Evolutionary conservation across 1,140 invertebrate species (phyloP).

Genomic region (Papilio polytes): DNA sequence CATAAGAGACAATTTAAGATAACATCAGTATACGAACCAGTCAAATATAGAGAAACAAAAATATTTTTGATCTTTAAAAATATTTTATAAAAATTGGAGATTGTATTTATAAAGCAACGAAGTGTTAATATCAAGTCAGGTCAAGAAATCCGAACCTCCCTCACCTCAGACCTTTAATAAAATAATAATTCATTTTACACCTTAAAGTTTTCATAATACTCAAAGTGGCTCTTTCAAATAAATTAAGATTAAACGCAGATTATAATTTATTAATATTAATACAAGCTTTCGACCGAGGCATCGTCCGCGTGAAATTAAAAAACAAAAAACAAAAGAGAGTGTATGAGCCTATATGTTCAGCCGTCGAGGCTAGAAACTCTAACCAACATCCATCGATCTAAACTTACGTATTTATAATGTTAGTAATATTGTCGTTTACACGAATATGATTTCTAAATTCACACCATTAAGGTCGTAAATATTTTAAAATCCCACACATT

Average conservation of each 20-base stretch:
- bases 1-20: no score
- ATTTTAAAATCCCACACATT: no score
- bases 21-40: not conserved
- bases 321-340: no score
- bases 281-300: no score
- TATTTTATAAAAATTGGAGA: not conserved
- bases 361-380: no score
- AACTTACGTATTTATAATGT: no score
- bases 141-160: not conserved
- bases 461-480: no score
- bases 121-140: not conserved
- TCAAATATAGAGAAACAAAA: not conserved
- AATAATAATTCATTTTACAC: conserved; percentile 26
- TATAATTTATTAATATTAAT: not conserved
- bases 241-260: not conserved
- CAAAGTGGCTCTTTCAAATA: conserved; percentile 2
- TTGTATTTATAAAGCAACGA: not conserved
- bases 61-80: not conserved
- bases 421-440: not conserved
- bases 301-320: no score
- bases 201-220: conserved; percentile 8
- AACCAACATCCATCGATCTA: no score
- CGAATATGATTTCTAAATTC: not conserved
- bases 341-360: no score
- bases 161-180: conserved; percentile 20